Evolutionary conservation across 2,113 vertebrate genomes (phyloP), one percentile per base, ranked within the genome.

Genomic region (Cyanistes caeruleus): DNA sequence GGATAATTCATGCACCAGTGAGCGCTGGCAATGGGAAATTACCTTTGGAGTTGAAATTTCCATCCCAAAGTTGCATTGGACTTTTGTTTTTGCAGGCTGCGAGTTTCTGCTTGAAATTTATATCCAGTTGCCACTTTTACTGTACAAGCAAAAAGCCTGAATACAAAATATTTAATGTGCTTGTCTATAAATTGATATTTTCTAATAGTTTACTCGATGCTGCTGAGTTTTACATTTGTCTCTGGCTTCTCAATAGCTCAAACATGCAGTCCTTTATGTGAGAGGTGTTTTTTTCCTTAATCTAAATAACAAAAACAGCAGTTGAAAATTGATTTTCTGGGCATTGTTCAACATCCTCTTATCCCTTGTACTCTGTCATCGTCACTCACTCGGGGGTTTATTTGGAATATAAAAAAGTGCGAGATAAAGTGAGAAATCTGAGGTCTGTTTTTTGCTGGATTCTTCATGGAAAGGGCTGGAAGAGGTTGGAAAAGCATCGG

Each of bases 31-130:
- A 46, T 65, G 86, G 87, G 93, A 84, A 97, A 97, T 96, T 83
- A 94, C 89, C 95, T 93, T 85, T 90, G 85, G 89, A 96, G 82
- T 64, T 87, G 56, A 82, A 81, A 93, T 97, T 97, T 96, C 83
- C 90, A 55, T 94, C 91, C 92, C 85, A 90, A 73, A 95, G 81
- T 97, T 93, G 37, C 60, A 35, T 89, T 95, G 39, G 94, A 49
- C 95, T 96, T 96, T 91, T 95, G 55, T 51, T 95, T 92, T 74
- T 69, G 37, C 73, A 49, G 56, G 46, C 69, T 75, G 51, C 19
- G 18, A 74, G n/a, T 56, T 95, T 87, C 94, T 95, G 37, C 87
- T 94, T 88, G 83, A 94, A 93, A 92, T 96, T 92, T 95, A 80
- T 62, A 68, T 68, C 94, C 91, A 30, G 76, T 70, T 96, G 39